Evolutionary conservation across 2,113 vertebrate genomes (phyloP), one percentile per base, ranked within the genome.

Genomic region (Pogona vitticeps): DNA sequence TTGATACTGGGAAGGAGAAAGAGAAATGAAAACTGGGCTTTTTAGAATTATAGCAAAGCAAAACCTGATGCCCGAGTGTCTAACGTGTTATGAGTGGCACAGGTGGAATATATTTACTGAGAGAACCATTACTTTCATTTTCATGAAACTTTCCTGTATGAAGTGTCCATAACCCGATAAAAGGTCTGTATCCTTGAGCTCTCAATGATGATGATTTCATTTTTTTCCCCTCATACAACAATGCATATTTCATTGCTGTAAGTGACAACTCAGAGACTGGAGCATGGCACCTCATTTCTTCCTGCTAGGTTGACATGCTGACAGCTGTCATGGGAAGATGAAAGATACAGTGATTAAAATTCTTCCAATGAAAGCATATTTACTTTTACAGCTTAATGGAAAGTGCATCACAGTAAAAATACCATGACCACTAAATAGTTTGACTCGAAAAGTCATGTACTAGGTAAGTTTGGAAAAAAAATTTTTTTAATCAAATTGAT

Each of bases 291-390:
- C 78, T 40, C 71, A 56, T 40, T 84, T 76, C 23, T 61, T 79
- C 84, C 58, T 36, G 0, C 68, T 80, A 3, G n/a, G 36, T 18
- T 86, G 83, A 83, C 65, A 68, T 12, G 78, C 58, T 92, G 90
- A 90, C 85, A 91, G 89, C 76, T 88, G 21, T 79, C 87, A 3
- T 52, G 70, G 83, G 82, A 81, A 86, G 67, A 26, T 42, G 73
- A 82, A 89, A 71, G 85, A 83, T 77, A 61, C 73, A 89, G 82
- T 83, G 26, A 28, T 86, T 94, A 79, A 86, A 88, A 89, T 82
- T 84, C 67, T 20, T 89, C 78, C 84, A 79, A 72, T 1, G 2
- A 72, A 91, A 82, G 84, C 40, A 2, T 76, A 42, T 89, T 86
- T 71, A 7, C 1, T 68, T 28, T 76, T 85, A 46, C 61, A 84